A percentile compares a stretch with the other conserved stretches of the same genome.
These are phyloP conservation scores for Grammomys dolichurus DNA, from an alignment of 2,113 vertebrate species.

Conservation along the genomic window DNA sequence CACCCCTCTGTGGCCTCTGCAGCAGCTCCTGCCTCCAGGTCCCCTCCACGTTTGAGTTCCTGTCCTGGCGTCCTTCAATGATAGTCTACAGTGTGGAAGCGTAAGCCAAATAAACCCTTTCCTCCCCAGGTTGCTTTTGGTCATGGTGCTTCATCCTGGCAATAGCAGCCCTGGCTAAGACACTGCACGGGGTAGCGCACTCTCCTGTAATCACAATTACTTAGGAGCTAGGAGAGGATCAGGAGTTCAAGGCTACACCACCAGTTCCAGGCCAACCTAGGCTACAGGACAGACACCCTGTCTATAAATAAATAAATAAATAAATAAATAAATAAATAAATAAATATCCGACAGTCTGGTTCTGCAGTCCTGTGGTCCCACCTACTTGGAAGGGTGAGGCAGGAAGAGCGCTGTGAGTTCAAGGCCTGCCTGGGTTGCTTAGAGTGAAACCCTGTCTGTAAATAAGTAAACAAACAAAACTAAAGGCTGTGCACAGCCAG, in stretches of 20 bases:
- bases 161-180: neutral
- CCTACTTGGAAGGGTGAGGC: neutral
- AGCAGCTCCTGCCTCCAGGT: too few species aligned
- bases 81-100: too few species aligned
- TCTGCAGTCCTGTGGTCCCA: neutral
- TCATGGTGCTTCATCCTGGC: neutral
- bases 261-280: neutral
- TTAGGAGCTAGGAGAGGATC: neutral
- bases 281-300: neutral
- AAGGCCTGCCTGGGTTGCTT: neutral
- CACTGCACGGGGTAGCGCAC: neutral
- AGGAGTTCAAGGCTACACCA: neutral
- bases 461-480: neutral
- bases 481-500: neutral
- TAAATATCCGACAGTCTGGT: neutral
- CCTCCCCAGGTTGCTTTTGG: too few species aligned
- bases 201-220: neutral
- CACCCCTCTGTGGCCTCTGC: too few species aligned
- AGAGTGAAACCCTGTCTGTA: neutral
- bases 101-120: too few species aligned
- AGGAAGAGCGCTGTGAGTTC: neutral
- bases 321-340: neutral
- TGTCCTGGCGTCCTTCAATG: neutral
- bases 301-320: neutral
- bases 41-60: too few species aligned